A percentile compares a stretch with the other conserved stretches of the same genome.
Evolutionary conservation across 2,888 invertebrate species (phyloP).

Genomic region (Drosophila ezoana): DNA sequence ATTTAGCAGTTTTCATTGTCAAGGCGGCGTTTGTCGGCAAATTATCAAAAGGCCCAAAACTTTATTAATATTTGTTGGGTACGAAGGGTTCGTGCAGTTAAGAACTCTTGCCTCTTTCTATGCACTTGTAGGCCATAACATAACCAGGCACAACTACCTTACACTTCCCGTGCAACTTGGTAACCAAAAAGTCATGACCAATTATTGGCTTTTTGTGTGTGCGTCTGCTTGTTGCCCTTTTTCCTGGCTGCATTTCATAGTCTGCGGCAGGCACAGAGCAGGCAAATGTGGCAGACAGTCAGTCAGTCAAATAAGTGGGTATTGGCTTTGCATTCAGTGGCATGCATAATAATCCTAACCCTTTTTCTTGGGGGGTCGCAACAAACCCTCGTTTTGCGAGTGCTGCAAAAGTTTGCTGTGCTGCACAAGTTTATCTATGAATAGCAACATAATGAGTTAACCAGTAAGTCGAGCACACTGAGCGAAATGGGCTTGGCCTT

Average conservation of each 20-base stretch:
- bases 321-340: slow-evolving; percentile 15
- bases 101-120: slow-evolving; percentile 8
- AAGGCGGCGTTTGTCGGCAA: slow-evolving; percentile 72
- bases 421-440: slow-evolving; percentile 63
- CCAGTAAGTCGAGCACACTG: slow-evolving; percentile 43
- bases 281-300: slow-evolving; percentile 2
- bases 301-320: slow-evolving; percentile 7
- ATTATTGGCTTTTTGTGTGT: slow-evolving; percentile 70
- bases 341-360: slow-evolving; percentile 69
- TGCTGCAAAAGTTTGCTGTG: slow-evolving; percentile 43
- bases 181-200: slow-evolving; percentile 77
- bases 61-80: slow-evolving; percentile 67
- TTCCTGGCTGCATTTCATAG: slow-evolving; percentile 50
- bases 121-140: slow-evolving; percentile 25
- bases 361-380: slow-evolving; percentile 33
- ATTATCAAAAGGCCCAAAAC: slow-evolving; percentile 69
- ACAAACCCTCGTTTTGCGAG: slow-evolving; percentile 27
- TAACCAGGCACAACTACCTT: slow-evolving; percentile 9
- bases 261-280: slow-evolving; percentile 2
- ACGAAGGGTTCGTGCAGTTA: slow-evolving; percentile 37
- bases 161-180: slow-evolving; percentile 40
- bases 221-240: slow-evolving; percentile 22
- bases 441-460: slow-evolving; percentile 64
- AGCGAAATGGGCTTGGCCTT: background rate
- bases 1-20: slow-evolving; percentile 78